Base-by-base conservation (phyloP, 1,140 invertebrate species). In the Drosophila kurseongensis region DNA sequence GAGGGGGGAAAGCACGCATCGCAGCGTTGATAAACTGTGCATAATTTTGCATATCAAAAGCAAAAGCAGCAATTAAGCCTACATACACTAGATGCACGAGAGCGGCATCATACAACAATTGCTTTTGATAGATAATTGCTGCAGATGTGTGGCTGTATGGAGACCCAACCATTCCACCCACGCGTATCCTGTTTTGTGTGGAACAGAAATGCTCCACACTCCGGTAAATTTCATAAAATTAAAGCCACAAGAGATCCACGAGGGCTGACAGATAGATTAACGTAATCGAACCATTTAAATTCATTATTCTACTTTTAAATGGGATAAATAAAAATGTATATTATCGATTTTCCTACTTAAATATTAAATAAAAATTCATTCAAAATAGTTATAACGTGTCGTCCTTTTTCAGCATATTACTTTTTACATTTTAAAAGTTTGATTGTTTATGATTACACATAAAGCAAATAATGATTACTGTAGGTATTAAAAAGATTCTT, bases 41-140 rank as follows among this genome's bases (percentile, higher is more conserved):
- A 88, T 78, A 83, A 86, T 86, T 86, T 88, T 88, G 79, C 83
- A 86, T 88, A 82, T 86, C 79, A 88, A 81, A 82, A 81, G 78
- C 74, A 85, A 86, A 67, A 71, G 75, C 78, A 82, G 79, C 83
- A 86, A 86, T 86, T 86, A 88, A 86, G 74, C 78, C 63, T 78
- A 63, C 78, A 81, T 62, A 27, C 58, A 80, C 69, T 59, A 48
- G 75, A 85, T 69, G 54, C 56, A 45, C 63, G 52, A 44, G 55
- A 75, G 56, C 57, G 48, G 71, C 78, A 66, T 61, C 55, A n/a
- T 54, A 69, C 66, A 65, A 72, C 81, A 85, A 85, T 76, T 82
- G 85, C 78, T 52, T 62, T 75, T 79, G 75, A 83, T 82, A 73
- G 83, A 79, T 88, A 71, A 81, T 86, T 82, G 77, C 71, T 23